Evolutionary conservation across 2,797 vertebrate species (phyloP).

Genomic region (Manis javanica): DNA sequence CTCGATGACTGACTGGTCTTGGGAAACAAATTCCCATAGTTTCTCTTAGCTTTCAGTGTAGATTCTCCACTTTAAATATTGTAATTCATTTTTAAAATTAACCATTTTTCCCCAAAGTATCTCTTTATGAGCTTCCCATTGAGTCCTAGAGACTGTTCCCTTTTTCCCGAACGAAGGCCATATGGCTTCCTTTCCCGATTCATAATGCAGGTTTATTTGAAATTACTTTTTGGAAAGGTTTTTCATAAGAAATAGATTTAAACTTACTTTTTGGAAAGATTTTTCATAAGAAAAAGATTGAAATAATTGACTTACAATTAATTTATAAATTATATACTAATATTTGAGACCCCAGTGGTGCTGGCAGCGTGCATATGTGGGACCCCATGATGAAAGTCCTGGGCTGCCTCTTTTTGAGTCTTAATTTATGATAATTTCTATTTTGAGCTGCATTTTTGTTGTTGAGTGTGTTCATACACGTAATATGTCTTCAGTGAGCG

Average conservation of each 20-base stretch:
- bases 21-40: neutral
- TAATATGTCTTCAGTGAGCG: neutral
- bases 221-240: slow-evolving; percentile 28
- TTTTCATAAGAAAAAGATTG: slow-evolving; percentile 18
- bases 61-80: neutral
- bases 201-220: slow-evolving; percentile 22
- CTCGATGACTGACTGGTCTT: neutral
- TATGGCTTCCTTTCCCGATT: neutral
- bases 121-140: slow-evolving; percentile 32
- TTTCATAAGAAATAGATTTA: slow-evolving; percentile 23
- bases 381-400: neutral
- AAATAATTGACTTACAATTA: neutral
- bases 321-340: no score
- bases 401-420: neutral
- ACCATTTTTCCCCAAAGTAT: neutral
- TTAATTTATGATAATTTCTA: neutral
- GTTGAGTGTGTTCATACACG: neutral
- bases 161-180: neutral
- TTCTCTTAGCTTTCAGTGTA: neutral
- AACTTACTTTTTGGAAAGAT: neutral
- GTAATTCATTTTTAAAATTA: slow-evolving; percentile 29
- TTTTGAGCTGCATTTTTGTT: slow-evolving; percentile 4
- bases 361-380: neutral
- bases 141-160: neutral
- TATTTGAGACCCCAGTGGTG: slow-evolving; percentile 14